Evolutionary conservation across 2,113 vertebrate species (phyloP).

Genomic region (Gnathochromis pfefferi): DNA sequence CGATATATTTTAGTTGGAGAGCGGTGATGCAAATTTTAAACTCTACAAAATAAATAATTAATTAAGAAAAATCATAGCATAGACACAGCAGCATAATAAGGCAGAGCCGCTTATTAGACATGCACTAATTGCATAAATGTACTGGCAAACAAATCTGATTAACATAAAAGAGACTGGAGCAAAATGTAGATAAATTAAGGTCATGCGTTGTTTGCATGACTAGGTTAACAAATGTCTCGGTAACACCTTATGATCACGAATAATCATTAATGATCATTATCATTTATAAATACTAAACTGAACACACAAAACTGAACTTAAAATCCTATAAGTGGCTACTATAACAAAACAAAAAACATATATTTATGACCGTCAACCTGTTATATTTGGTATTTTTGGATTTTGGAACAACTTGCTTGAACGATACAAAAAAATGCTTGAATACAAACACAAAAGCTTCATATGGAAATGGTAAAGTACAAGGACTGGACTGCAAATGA

Average conservation of each 20-base stretch:
- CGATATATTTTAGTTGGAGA: not conserved
- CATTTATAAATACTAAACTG: not conserved
- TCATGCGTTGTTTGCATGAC: not conserved
- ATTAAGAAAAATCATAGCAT: not conserved
- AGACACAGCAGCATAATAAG: not conserved
- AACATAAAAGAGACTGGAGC: not conserved
- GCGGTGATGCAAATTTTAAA: not conserved
- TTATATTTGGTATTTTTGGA: not conserved
- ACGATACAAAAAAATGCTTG: not conserved
- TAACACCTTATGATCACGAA: not conserved
- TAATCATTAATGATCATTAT: not conserved
- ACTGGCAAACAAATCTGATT: not conserved
- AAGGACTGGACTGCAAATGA: not conserved
- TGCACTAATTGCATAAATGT: not conserved
- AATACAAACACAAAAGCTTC: not conserved
- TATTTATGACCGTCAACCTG: not conserved
- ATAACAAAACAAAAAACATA: not conserved
- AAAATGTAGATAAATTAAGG: not conserved
- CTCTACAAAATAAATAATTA: not conserved
- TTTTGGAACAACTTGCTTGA: not conserved
- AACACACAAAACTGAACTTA: not conserved
- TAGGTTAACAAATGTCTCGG: not conserved
- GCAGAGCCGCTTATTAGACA: not conserved
- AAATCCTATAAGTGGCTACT: not conserved
- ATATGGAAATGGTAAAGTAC: not conserved